These are phyloP conservation scores for Drosophila infuscata DNA, from an alignment of 2,888 invertebrate genomes.

Conservation along the genomic window DNA sequence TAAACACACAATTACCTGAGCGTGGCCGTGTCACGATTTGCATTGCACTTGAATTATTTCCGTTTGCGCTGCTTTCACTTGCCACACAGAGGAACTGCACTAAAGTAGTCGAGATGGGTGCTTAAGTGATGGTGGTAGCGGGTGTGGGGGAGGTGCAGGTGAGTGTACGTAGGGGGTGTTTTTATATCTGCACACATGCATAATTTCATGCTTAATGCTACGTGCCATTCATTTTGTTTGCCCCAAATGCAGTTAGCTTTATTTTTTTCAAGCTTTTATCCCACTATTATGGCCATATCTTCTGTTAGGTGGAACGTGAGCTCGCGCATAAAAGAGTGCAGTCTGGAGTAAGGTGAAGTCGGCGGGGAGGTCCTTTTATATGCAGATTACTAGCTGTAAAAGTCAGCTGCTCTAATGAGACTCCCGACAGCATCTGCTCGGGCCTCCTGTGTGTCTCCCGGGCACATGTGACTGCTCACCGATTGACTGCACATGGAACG, in stretches of 20 bases:
- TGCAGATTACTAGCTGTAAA: slow-evolving; percentile 66
- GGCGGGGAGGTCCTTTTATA: slow-evolving; percentile 43
- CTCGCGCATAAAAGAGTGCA: slow-evolving; percentile 14
- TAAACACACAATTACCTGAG: slow-evolving; percentile 76
- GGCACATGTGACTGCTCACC: slow-evolving; percentile 22
- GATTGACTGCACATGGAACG: slow-evolving; percentile 50
- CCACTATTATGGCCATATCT: slow-evolving; percentile 62
- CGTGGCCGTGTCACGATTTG: slow-evolving; percentile 74
- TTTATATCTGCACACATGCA: slow-evolving; percentile 63
- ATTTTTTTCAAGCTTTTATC: slow-evolving; percentile 17
- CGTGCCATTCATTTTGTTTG: slow-evolving; percentile 76
- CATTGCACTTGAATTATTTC: slow-evolving; percentile 79
- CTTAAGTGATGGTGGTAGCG: neutral
- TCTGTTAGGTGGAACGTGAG: slow-evolving; percentile 52
- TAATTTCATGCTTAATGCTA: slow-evolving; percentile 67
- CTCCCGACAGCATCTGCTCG: slow-evolving; percentile 30
- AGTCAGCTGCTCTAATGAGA: slow-evolving; percentile 63
- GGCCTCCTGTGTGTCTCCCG: neutral
- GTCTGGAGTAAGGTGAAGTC: neutral
- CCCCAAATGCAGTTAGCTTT: slow-evolving; percentile 63
- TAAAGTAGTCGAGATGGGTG: neutral
- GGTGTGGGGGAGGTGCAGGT: too few relatives aligned
- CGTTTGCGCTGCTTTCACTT: slow-evolving; percentile 60
- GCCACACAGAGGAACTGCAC: slow-evolving; percentile 12
- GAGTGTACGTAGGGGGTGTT: too few relatives aligned